Conservation (phyloP, 64 coral and sea anemone species). For the Pachyseris speciosa region DNA sequence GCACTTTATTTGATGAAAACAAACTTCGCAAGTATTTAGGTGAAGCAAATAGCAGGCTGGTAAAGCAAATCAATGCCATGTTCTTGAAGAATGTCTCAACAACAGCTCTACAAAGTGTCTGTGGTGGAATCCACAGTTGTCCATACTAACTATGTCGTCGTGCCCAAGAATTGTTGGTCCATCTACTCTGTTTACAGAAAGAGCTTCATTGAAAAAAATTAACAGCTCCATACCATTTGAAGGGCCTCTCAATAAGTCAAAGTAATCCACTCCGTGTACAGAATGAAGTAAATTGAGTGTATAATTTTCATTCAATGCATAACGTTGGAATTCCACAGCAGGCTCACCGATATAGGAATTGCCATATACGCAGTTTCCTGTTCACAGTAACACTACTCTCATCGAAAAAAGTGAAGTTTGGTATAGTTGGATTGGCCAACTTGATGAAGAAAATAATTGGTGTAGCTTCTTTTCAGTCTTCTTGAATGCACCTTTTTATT, state of each 20-base stretch:
- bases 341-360: conserved; percentile 23
- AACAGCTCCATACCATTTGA: conserved; percentile 49
- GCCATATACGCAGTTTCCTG: conserved; percentile 38
- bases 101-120: conserved; percentile 36
- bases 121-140: conserved; percentile 87
- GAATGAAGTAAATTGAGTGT: conserved; percentile 52
- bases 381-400: conserved; percentile 47
- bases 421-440: background rate
- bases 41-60: conserved; percentile 50
- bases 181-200: conserved; percentile 22
- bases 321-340: conserved; percentile 45
- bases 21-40: conserved; percentile 68
- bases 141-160: conserved; percentile 66
- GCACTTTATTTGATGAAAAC: conserved; percentile 40
- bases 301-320: conserved; percentile 49
- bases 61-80: conserved; percentile 58
- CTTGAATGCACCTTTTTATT: conserved; percentile 44
- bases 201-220: conserved; percentile 51
- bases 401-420: conserved; percentile 36
- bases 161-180: conserved; percentile 36
- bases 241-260: conserved; percentile 23
- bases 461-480: conserved; percentile 27
- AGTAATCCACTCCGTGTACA: conserved; percentile 24
- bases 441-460: conserved; percentile 22
- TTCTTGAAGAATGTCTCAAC: conserved; percentile 58